Conservation (phyloP, 2,888 invertebrate species). For the Caenorhabditis panamensis region DNA sequence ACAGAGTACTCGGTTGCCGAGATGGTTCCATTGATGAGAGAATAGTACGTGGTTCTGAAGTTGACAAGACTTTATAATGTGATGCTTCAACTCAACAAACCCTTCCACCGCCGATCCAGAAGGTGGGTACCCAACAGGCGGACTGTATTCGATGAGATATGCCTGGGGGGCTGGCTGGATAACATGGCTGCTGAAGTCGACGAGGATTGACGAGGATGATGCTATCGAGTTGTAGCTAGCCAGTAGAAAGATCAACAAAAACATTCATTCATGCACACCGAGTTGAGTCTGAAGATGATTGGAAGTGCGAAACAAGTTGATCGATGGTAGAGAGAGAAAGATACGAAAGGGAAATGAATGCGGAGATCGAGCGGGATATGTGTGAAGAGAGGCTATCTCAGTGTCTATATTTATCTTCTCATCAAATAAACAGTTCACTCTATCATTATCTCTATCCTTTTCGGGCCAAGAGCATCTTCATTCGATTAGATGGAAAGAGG, state of each 20-base stretch:
- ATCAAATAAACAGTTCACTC: slow-evolving; percentile 50
- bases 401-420: slow-evolving; percentile 52
- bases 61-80: slow-evolving; percentile 2
- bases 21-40: slow-evolving; percentile 74
- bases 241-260: slow-evolving; percentile 64
- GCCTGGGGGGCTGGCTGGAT: slow-evolving; percentile 63
- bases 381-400: slow-evolving; percentile 37
- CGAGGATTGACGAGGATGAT: slow-evolving; percentile 69
- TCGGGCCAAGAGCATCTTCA: slow-evolving; percentile 21
- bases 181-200: slow-evolving; percentile 71
- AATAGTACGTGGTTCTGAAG: slow-evolving; percentile 66
- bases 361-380: slow-evolving; percentile 12
- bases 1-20: slow-evolving; percentile 77
- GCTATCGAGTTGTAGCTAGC: slow-evolving; percentile 60
- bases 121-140: slow-evolving; percentile 73
- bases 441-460: slow-evolving; percentile 28
- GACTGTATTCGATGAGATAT: slow-evolving; percentile 75
- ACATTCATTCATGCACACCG: slow-evolving; percentile 64
- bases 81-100: slow-evolving; percentile 23
- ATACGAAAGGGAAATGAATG: slow-evolving; percentile 1
- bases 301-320: background rate
- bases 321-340: slow-evolving; percentile 1
- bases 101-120: slow-evolving; percentile 64
- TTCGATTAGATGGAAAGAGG: no score
- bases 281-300: slow-evolving; percentile 30